These are phyloP conservation scores for Paradoxurus hermaphroditus DNA, from an alignment of 2,113 vertebrate species.

Conservation along the genomic window DNA sequence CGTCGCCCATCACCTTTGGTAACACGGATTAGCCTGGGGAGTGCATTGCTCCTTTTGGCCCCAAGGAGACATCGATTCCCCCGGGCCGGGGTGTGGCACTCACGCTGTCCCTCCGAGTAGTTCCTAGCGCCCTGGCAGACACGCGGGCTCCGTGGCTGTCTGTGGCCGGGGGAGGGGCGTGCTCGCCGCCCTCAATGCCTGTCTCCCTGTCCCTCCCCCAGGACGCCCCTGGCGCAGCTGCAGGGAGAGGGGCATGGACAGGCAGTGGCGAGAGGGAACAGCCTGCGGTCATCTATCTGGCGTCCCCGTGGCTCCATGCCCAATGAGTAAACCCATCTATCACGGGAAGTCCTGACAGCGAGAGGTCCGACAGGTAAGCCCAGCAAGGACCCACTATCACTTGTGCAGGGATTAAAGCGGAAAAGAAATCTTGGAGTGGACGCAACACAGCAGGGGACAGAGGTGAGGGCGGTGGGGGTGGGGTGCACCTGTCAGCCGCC, in stretches of 20 bases:
- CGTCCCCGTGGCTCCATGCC: accelerated
- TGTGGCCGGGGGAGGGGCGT: accelerated
- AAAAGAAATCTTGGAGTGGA: neutral
- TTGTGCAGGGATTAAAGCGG: neutral
- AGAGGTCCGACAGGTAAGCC: accelerated
- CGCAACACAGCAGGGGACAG: accelerated
- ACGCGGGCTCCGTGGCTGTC: neutral
- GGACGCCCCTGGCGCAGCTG: accelerated
- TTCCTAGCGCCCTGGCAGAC: neutral
- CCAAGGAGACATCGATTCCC: neutral
- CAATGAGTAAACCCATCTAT: neutral
- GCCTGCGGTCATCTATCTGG: neutral
- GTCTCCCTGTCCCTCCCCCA: neutral
- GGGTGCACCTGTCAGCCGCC: too few relatives aligned
- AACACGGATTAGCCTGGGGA: neutral
- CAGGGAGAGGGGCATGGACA: accelerated
- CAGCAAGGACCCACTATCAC: neutral
- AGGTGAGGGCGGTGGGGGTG: neutral
- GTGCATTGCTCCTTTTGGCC: accelerated
- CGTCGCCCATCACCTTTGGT: accelerated
- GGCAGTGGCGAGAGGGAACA: accelerated
- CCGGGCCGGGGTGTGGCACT: neutral
- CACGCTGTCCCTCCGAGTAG: neutral
- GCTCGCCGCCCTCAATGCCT: neutral
- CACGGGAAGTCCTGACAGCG: neutral